Conservation (phyloP, 2,797 vertebrate genomes). For the Stomatorhinus walkeri region DNA sequence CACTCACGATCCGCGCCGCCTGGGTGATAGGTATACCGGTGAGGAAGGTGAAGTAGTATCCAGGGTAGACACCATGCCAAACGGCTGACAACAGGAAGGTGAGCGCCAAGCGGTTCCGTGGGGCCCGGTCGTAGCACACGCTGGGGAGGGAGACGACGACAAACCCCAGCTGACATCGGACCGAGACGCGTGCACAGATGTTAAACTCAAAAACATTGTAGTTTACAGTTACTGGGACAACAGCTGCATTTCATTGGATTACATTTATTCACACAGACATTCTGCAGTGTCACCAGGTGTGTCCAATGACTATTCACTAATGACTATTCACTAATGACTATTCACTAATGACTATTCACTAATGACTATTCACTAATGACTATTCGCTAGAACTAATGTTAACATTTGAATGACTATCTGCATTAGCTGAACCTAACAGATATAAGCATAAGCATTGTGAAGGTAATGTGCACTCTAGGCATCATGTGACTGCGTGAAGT, state of each 20-base stretch:
- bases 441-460: background rate
- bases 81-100: constrained; percentile 92
- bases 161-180: background rate
- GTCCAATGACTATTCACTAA: background rate
- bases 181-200: background rate
- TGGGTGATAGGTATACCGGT: constrained; percentile 85
- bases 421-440: background rate
- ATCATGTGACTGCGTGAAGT: background rate
- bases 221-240: background rate
- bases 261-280: background rate
- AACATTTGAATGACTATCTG: background rate
- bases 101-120: constrained; percentile 67
- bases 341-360: no score
- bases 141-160: constrained; percentile 49
- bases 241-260: background rate
- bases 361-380: background rate
- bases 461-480: background rate
- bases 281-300: background rate
- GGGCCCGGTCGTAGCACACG: constrained; percentile 83
- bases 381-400: background rate
- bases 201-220: background rate
- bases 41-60: constrained; percentile 96
- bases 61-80: constrained; percentile 96
- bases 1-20: constrained; percentile 76
- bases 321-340: background rate